A percentile compares a stretch with the other conserved stretches of the same genome.
phyloP scores from a whole-genome alignment of 2,113 vertebrate species.

The Isichthys henryi region DNA sequence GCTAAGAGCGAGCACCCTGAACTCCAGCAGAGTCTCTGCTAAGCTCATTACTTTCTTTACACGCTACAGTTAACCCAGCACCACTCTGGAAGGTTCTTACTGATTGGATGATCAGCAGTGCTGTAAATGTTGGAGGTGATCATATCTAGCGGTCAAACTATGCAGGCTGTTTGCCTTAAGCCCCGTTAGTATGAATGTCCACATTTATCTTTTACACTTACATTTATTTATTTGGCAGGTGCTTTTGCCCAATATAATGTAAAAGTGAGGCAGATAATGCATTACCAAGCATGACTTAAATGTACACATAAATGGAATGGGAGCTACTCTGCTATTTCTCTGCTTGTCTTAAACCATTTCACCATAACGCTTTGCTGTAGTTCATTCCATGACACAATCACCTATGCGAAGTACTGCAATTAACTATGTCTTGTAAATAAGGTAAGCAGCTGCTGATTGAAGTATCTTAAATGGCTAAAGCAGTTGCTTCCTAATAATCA shows the following conservation, averaged over 20 bases:
- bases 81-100: background rate
- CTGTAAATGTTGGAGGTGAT: background rate
- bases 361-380: background rate
- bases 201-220: background rate
- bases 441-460: background rate
- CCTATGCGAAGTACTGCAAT: background rate
- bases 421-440: background rate
- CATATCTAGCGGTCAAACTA: background rate
- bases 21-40: background rate
- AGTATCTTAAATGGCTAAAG: background rate
- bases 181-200: background rate
- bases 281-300: background rate
- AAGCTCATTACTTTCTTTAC: background rate
- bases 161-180: background rate
- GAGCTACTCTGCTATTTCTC: background rate
- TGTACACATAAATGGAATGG: background rate
- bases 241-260: background rate
- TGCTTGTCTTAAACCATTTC: background rate
- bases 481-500: background rate
- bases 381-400: background rate
- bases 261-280: background rate
- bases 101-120: background rate
- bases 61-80: conserved; percentile 1
- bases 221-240: background rate
- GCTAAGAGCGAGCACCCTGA: background rate